Conservation (phyloP, 2,113 vertebrate genomes). For the Nematolebias whitei region DNA sequence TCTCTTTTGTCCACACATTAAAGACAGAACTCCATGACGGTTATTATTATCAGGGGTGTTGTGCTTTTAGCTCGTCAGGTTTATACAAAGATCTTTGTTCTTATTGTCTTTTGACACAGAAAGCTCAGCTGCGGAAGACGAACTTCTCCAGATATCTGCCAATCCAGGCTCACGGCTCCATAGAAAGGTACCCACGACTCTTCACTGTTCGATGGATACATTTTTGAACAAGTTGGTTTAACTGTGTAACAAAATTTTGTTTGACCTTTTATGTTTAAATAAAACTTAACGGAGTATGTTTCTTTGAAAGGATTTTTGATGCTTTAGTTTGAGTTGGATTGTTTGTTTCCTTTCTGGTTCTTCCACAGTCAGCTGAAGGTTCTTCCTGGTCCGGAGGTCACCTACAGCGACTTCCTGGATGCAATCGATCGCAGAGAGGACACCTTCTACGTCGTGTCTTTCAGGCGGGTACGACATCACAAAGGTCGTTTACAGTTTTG, state of each 20-base stretch:
- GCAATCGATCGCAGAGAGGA: constrained; percentile 90
- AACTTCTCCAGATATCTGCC: constrained; percentile 85
- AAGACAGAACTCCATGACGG: background rate
- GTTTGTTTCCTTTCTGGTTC: background rate
- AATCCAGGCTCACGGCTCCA: constrained; percentile 76
- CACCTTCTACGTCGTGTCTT: constrained; percentile 92
- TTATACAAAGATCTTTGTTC: background rate
- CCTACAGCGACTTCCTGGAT: constrained; percentile 88
- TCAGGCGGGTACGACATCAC: constrained; percentile 80
- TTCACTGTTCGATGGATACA: too few species aligned
- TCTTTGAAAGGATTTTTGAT: too few species aligned
- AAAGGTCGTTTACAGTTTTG: background rate
- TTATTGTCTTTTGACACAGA: constrained; percentile 64
- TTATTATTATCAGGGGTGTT: background rate
- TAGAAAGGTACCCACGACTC: constrained; percentile 67
- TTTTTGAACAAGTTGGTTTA: too few species aligned
- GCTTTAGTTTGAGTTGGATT: too few species aligned
- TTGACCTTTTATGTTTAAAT: too few species aligned
- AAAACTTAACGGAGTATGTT: too few species aligned
- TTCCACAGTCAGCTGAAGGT: constrained; percentile 85
- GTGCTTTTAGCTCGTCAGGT: background rate
- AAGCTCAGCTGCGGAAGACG: constrained; percentile 80
- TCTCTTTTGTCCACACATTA: background rate
- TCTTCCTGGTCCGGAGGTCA: constrained; percentile 84
- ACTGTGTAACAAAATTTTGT: too few species aligned